Percentiles rank a stretch among this genome's conserved stretches.
Evolutionary conservation across 2,888 invertebrate species (phyloP).

Genomic region (Plebejus anna): DNA sequence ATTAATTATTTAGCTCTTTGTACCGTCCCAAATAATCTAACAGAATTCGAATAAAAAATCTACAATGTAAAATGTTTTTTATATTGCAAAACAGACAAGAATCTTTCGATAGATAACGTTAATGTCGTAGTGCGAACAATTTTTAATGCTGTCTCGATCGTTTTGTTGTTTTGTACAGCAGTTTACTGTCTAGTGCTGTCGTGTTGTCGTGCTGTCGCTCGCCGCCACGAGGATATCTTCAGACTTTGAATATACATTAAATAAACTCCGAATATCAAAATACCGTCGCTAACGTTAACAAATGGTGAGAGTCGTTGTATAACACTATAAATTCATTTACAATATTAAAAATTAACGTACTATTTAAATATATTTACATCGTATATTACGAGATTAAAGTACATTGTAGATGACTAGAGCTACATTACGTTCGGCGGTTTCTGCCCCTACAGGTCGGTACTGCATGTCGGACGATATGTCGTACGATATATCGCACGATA

Average conservation of each 20-base stretch:
- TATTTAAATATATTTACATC: slow-evolving; percentile 44
- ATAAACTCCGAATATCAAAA: slow-evolving; percentile 68
- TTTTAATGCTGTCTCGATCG: too few relatives aligned
- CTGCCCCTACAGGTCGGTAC: not conserved
- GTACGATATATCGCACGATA: not conserved
- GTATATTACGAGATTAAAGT: slow-evolving; percentile 35
- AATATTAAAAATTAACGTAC: slow-evolving; percentile 46
- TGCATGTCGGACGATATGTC: not conserved
- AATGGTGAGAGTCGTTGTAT: slow-evolving; percentile 57
- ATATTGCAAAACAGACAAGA: too few relatives aligned
- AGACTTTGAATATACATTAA: slow-evolving; percentile 42
- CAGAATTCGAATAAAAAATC: not conserved
- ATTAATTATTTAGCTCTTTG: too few relatives aligned
- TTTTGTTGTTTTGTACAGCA: not conserved
- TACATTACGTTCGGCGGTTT: slow-evolving; percentile 19
- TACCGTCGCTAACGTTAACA: slow-evolving; percentile 45
- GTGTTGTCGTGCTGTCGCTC: slow-evolving; percentile 26
- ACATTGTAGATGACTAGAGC: slow-evolving; percentile 44
- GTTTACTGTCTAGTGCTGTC: not conserved
- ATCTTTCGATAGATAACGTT: not conserved
- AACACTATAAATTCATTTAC: slow-evolving; percentile 43
- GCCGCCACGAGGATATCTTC: slow-evolving; percentile 41
- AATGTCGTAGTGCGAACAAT: too few relatives aligned
- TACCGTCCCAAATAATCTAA: not conserved
- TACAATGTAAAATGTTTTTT: not conserved